Evolutionary conservation across 2,888 invertebrate genomes (phyloP), one percentile per base, ranked within the genome.

Genomic region (Meta bourneti): DNA sequence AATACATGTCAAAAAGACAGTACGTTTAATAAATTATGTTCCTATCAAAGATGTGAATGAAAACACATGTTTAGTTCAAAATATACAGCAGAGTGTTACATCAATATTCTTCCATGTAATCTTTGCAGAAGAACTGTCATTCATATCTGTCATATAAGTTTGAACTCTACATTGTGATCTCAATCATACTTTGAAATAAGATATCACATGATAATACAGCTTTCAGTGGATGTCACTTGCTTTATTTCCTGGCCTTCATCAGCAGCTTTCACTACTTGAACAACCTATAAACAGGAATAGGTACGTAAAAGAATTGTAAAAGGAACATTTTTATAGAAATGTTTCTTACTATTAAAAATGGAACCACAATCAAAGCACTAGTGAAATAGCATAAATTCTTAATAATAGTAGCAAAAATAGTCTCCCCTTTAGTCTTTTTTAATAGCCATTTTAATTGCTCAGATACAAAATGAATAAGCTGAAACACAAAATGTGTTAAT

Each of bases 121-220:
- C 83, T 54, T 91, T 91, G 19, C 70, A 75, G 82, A 78, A 87
- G 83, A 91, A 83, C 11, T 72, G 20, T 91, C 91, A 91, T 91
- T 19, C 7, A 34, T 51, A 74, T 85, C 85, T 85, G 74, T 13
- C 72, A 52, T 48, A 19, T 11, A 70, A 74, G 16, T 7, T 48
- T 49, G 69, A 90, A 78, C 49, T 2, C 20, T 34, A 83, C 13
- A 69, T 20, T 8, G 20, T 13, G 20, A 48, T 52, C 54, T 69
- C 83, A 84, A 16, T 61, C 48, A 84, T 61, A 48, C 19, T 52
- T 0, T 16, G 8, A 19, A 75, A 69, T 61, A 11, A 8, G 9
- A 48, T 7, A 49, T 69, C n/a, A 84, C 71, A 48, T 70, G 48
- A 91, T 49, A 20, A 61, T 82, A 19, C 86, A 86, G 34, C 82